Percentiles rank a stretch among this genome's conserved stretches.
Evolutionary conservation across 92 coral and sea anemone genomes (phyloP).

Genomic region (Muricea muricata): DNA sequence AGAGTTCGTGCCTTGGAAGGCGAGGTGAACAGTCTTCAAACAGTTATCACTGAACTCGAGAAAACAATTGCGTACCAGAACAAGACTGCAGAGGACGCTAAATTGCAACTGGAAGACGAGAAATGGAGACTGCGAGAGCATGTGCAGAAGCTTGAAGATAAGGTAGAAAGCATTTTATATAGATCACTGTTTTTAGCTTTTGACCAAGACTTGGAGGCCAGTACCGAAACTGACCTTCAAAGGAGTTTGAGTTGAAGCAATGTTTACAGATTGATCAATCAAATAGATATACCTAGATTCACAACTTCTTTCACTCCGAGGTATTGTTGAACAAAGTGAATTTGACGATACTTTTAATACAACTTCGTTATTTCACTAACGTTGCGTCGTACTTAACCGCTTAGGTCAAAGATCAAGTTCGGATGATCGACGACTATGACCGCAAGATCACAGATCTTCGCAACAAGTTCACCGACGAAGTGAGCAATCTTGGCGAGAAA

Average conservation of each 20-base stretch:
- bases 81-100: slow-evolving; percentile 35
- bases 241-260: too few species aligned
- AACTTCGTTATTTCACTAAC: neutral
- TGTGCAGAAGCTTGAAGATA: slow-evolving; percentile 73
- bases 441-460: slow-evolving; percentile 31
- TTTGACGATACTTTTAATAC: too few species aligned
- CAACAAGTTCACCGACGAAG: slow-evolving; percentile 26
- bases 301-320: too few species aligned
- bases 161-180: slow-evolving; percentile 48
- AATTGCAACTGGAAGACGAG: slow-evolving; percentile 69
- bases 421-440: slow-evolving; percentile 35
- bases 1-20: slow-evolving; percentile 13
- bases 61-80: slow-evolving; percentile 33
- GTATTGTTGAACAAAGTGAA: too few species aligned
- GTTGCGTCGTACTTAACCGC: too few species aligned
- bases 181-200: too few species aligned
- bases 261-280: too few species aligned
- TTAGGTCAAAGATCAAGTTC: slow-evolving; percentile 36
- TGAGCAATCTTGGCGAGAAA: slow-evolving; percentile 35
- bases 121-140: slow-evolving; percentile 70
- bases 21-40: slow-evolving; percentile 12
- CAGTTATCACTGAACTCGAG: slow-evolving; percentile 15
- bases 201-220: too few species aligned
- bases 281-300: too few species aligned
- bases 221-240: too few species aligned